Percentiles rank a stretch among this genome's conserved stretches.
Conservation (phyloP, 2,113 vertebrate genomes). For the Syngnathus scovelli region DNA sequence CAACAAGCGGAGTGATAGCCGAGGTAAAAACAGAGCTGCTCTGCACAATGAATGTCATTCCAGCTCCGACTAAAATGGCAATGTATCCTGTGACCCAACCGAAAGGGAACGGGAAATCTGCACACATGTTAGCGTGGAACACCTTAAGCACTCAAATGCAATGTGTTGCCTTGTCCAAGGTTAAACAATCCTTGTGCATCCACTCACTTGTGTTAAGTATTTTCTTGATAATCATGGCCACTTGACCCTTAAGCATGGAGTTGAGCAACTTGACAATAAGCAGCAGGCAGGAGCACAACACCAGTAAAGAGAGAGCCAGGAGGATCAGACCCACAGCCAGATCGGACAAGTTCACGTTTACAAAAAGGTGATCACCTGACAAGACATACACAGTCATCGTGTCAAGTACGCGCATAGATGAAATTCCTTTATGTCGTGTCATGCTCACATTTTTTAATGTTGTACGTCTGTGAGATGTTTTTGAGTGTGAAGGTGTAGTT, state of each 20-base stretch:
- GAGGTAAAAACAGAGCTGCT: constrained; percentile 97
- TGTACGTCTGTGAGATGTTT: constrained; percentile 71
- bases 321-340: constrained; percentile 82
- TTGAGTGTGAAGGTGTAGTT: constrained; percentile 66
- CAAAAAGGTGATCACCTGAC: constrained; percentile 57
- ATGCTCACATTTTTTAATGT: constrained; percentile 78
- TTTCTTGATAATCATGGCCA: constrained; percentile 85
- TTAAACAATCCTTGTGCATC: neutral
- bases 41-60: constrained; percentile 95
- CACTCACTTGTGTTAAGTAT: constrained; percentile 84
- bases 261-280: constrained; percentile 88
- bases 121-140: constrained; percentile 16
- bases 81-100: constrained; percentile 89
- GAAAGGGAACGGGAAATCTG: constrained; percentile 93
- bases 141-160: neutral
- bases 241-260: constrained; percentile 89
- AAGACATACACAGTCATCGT: neutral
- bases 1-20: constrained; percentile 89
- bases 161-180: neutral
- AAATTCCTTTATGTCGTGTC: neutral
- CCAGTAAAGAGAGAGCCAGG: constrained; percentile 76
- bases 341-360: constrained; percentile 70
- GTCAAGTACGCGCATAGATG: neutral
- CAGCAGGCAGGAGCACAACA: constrained; percentile 84
- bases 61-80: constrained; percentile 87